Base-by-base conservation (phyloP, 2,888 invertebrate species). In the Ptilodon capucinus region DNA sequence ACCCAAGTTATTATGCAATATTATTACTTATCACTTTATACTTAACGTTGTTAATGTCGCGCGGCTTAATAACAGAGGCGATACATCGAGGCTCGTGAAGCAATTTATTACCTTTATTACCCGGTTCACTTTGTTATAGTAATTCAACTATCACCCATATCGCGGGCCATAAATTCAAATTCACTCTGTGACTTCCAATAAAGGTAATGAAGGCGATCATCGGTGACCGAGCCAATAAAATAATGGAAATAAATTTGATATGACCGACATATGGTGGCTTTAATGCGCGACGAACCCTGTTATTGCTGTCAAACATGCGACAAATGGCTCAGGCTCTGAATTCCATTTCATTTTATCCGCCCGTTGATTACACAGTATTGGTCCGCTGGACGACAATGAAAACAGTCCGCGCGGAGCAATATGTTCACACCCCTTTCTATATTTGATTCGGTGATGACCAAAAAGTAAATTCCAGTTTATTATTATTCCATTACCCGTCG, bases 161-260 rank as follows among this genome's bases (percentile, higher is more conserved):
- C 91, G 75, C 68, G 66, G 79, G 70, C 82, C 77, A 86, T 91
- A 90, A 90, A 90, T 90, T 90, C 79, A 84, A 84, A 84, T 90
- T 84, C 84, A 89, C 86, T 84, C 78, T 72, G 82, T 84, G 88
- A 87, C 88, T 84, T 85, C 79, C 84, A 89, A 89, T 89, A 88
- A 89, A 87, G 81, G 83, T 90, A 91, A 91, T 90, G 90, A 89
- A 87, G 76, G 85, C 84, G 85, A 90, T 90, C 84, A 87, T 85
- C 79, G 78, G 71, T 78, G 77, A 79, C 79, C 78, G 75, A 85
- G 79, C 84, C 86, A 90, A 90, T 89, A 88, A 89, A 89, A 90
- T 90, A 90, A 90, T 89, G 87, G 89, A 89, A 90, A 89, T 90
- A 89, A 89, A 90, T 88, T 91, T 88, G 90, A 91, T 91, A 90